Conservation (phyloP, 35 echinoderm and acorn worm species). For the Apostichopus parvimensis region DNA sequence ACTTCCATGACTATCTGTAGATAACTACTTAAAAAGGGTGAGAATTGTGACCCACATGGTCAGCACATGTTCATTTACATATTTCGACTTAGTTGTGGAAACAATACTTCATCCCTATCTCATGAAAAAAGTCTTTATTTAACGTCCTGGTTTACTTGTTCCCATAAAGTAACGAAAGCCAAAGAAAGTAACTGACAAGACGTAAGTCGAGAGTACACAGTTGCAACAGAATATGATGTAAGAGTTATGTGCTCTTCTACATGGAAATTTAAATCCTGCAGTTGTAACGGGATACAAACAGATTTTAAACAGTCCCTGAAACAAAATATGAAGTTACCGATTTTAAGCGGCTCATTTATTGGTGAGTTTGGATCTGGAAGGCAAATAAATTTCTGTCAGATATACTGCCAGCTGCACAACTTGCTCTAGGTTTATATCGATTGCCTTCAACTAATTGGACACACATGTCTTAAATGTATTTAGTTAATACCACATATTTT, state of each 20-base stretch:
- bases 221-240: conserved; percentile 1
- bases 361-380: neutral
- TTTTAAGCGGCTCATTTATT: conserved; percentile 9
- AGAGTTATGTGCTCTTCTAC: neutral
- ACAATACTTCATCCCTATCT: neutral
- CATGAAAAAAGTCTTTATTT: neutral
- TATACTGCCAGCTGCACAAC: conserved; percentile 16
- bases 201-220: neutral
- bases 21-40: neutral
- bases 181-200: neutral
- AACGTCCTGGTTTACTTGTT: no score
- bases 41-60: neutral
- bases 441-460: conserved; percentile 35
- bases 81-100: neutral
- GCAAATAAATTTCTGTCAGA: conserved; percentile 36
- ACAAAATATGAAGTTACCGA: conserved; percentile 18
- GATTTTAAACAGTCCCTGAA: conserved; percentile 5
- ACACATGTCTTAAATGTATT: conserved; percentile 38
- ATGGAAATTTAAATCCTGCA: neutral
- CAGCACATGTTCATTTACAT: neutral
- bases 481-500: conserved; percentile 1
- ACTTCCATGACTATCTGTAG: no score
- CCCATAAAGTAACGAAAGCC: neutral
- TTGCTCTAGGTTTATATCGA: conserved; percentile 1
- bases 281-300: conserved; percentile 1